Base-by-base conservation (phyloP, 2,888 invertebrate species). In the Andrena camellia region DNA sequence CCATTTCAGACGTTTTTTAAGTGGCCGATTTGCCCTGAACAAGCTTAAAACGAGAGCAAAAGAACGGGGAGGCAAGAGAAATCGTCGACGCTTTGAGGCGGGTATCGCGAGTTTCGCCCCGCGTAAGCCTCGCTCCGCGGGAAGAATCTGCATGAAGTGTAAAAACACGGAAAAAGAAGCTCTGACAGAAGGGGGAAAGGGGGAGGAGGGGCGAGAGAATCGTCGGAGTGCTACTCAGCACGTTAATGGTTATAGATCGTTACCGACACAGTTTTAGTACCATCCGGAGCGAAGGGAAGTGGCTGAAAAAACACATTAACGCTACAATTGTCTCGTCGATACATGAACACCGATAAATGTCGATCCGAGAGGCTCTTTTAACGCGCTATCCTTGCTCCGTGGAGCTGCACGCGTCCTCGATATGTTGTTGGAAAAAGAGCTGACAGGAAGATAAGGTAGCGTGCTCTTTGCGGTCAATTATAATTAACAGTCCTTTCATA, bases 201-300 rank as follows among this genome's bases (percentile, higher is more conserved):
- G 29, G n/a, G 79, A 62, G 54, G 76, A 63, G 50, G 23, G 60
- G 63, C 67, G 52, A 8, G 64, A 64, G 73, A 62, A 81, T 73
- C 68, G 35, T 52, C 68, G 23, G 76, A 87, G 77, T 54, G 73
- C 59, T 79, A 63, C 59, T 79, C 68, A 62, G 76, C 69, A 66
- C 75, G 83, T 85, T 88, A 88, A 88, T 88, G 85, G 81, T 78
- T 82, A 85, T 81, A 78, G 84, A 73, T 83, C 84, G 86, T 87
- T 87, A 76, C 69, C 64, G 73, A 84, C 85, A 83, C 77, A 83
- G 77, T 84, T 82, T 82, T 74, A 80, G 71, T 77, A 71, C 76
- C 69, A 67, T 50, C 33, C 52, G 54, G 13, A 42, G 42, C 29
- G 52, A 63, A 62, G 33, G 66, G 23, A 72, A 75, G 66, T 80